A percentile compares a stretch with the other conserved stretches of the same genome.
These are phyloP conservation scores for Nomada ferruginata DNA, from an alignment of 2,888 invertebrate species.

Conservation along the genomic window DNA sequence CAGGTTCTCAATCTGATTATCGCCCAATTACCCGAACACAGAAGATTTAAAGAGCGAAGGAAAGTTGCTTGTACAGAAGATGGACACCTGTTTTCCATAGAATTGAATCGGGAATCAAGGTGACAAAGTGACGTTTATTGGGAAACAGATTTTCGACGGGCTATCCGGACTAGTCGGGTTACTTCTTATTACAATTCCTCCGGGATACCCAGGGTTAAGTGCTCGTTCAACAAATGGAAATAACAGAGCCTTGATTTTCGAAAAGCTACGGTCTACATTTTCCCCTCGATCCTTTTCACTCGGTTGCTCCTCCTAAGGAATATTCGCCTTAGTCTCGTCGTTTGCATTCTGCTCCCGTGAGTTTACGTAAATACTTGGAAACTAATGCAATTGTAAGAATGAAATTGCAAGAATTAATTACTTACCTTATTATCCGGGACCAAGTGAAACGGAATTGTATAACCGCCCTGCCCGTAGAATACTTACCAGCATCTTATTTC, in stretches of 20 bases:
- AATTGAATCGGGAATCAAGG: conserved; percentile 38
- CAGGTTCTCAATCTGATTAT: conserved; percentile 38
- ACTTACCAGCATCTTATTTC: neutral
- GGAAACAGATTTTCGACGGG: conserved; percentile 54
- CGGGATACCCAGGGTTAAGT: conserved; percentile 21
- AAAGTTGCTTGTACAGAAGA: neutral
- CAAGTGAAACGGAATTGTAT: neutral
- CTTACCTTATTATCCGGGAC: conserved; percentile 9
- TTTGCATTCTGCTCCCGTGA: conserved; percentile 1
- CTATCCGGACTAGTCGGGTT: neutral
- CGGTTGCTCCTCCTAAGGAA: neutral
- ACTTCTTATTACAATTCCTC: neutral
- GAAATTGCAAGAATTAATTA: conserved; percentile 22
- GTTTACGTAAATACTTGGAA: neutral
- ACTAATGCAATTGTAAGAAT: conserved; percentile 1
- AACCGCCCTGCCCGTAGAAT: neutral
- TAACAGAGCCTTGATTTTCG: conserved; percentile 27
- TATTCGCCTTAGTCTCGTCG: neutral
- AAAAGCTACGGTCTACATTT: conserved; percentile 22
- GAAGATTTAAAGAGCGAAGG: neutral
- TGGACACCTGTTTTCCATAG: conserved; percentile 26
- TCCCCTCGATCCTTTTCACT: neutral
- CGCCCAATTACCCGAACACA: conserved; percentile 28
- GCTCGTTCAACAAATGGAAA: conserved; percentile 53
- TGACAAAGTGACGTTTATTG: conserved; percentile 41